A percentile compares a stretch with the other conserved stretches of the same genome.
Evolutionary conservation across 2,113 vertebrate species (phyloP).

Genomic region (Ibidorhyncha struthersii): DNA sequence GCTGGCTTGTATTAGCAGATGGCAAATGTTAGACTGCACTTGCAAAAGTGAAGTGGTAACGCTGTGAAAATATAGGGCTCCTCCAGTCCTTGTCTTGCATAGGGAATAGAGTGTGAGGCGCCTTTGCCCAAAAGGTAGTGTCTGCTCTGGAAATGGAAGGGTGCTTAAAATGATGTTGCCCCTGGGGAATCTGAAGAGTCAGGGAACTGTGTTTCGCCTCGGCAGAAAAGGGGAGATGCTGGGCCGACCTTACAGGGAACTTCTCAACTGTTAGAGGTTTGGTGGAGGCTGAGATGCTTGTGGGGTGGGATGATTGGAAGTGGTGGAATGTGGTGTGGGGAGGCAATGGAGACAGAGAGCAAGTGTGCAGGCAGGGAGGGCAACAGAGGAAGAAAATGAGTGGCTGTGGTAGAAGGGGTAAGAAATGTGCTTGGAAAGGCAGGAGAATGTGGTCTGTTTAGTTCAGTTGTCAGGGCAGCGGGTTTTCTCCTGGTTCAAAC

Average conservation of each 20-base stretch:
- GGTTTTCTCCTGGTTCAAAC: neutral
- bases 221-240: neutral
- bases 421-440: neutral
- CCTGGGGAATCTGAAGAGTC: neutral
- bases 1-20: neutral
- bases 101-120: neutral
- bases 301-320: neutral
- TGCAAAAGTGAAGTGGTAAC: neutral
- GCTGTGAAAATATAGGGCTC: neutral
- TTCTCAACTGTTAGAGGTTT: neutral
- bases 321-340: neutral
- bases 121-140: neutral
- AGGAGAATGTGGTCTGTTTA: neutral
- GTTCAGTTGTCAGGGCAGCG: neutral
- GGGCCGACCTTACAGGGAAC: neutral
- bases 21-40: neutral
- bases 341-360: neutral
- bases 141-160: neutral
- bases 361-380: neutral
- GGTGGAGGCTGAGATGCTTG: neutral
- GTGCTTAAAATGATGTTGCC: neutral
- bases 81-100: neutral
- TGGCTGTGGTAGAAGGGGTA: neutral
- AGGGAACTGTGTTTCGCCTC: neutral
- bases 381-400: neutral